Percentiles rank a stretch among this genome's conserved stretches.
Evolutionary conservation across 2,888 invertebrate species (phyloP).

Genomic region (Kryphioiulus occultus): DNA sequence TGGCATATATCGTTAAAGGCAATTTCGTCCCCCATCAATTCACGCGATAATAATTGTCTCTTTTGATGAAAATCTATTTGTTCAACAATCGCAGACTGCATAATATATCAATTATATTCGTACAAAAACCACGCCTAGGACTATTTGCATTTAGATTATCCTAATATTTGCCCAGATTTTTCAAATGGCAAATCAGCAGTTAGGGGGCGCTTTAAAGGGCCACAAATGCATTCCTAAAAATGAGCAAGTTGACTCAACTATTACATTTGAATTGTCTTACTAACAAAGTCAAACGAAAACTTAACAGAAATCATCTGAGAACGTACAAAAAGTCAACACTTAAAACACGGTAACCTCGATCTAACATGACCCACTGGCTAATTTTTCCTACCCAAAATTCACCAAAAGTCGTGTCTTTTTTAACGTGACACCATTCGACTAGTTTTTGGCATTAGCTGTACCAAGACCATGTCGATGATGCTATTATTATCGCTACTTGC

Average conservation of each 20-base stretch:
- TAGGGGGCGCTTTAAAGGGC: neutral
- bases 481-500: neutral
- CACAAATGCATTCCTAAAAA: neutral
- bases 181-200: neutral
- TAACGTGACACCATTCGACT: too few relatives aligned
- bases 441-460: too few relatives aligned
- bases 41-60: slow-evolving; percentile 9
- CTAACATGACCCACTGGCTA: neutral
- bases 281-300: too few relatives aligned
- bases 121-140: neutral
- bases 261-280: neutral
- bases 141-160: slow-evolving; percentile 15
- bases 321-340: neutral
- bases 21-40: neutral
- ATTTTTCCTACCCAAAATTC: neutral
- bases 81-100: neutral
- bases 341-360: neutral
- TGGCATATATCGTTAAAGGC: slow-evolving; percentile 10
- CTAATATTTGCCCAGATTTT: slow-evolving; percentile 1
- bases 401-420: too few relatives aligned
- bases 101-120: neutral
- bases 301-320: neutral
- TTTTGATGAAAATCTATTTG: slow-evolving; percentile 17
- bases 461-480: neutral
- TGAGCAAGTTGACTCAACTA: too few relatives aligned